Evolutionary conservation across 2,888 invertebrate species (phyloP).

Genomic region (Argyresthia goedartella): DNA sequence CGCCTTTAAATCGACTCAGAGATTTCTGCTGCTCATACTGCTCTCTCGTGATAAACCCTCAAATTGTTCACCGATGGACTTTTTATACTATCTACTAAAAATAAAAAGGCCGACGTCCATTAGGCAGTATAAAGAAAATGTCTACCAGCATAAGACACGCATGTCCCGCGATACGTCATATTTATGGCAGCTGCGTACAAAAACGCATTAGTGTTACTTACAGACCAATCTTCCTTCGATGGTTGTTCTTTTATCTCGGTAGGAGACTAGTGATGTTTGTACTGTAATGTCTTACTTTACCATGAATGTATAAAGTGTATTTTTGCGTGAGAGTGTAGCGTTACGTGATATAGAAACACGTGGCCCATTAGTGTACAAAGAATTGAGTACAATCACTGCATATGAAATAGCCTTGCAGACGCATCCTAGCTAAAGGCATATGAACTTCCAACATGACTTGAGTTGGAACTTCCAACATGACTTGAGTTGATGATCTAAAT

Average conservation of each 20-base stretch:
- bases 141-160: slow-evolving; percentile 11
- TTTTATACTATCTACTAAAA: slow-evolving; percentile 7
- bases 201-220: slow-evolving; percentile 52
- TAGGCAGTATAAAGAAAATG: slow-evolving; percentile 9
- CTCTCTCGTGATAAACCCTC: neutral
- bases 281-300: neutral
- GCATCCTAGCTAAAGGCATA: too few relatives aligned
- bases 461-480: too few relatives aligned
- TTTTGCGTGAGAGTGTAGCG: slow-evolving; percentile 10
- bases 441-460: too few relatives aligned
- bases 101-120: slow-evolving; percentile 10
- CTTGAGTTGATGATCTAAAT: too few relatives aligned
- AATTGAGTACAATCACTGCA: neutral
- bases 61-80: neutral
- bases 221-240: slow-evolving; percentile 26
- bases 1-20: slow-evolving; percentile 5
- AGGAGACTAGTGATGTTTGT: slow-evolving; percentile 16
- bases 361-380: slow-evolving; percentile 7
- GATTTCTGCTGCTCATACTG: neutral
- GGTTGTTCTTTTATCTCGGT: slow-evolving; percentile 43
- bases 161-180: slow-evolving; percentile 38
- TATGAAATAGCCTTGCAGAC: neutral
- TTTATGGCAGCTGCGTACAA: slow-evolving; percentile 46
- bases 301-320: slow-evolving; percentile 7
- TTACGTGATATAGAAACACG: slow-evolving; percentile 25